Percentiles rank a stretch among this genome's conserved stretches.
Evolutionary conservation across 23 tunicate genomes (phyloP).

Genomic region (Phallusia fumigata): DNA sequence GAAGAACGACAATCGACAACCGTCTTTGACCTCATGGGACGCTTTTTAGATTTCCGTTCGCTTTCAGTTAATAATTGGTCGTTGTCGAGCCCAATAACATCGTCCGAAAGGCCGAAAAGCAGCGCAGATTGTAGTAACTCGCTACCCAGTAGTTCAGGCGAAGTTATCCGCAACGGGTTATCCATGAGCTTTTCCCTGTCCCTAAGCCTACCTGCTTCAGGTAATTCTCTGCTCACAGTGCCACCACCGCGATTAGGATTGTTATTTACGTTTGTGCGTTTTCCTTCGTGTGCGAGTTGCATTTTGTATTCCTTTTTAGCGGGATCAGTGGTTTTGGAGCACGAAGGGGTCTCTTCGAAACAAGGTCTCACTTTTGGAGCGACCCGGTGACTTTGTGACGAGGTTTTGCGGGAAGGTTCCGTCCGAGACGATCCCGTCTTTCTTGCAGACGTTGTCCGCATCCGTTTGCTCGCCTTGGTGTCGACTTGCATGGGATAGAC

Average conservation of each 20-base stretch:
- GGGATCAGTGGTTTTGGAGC: not conserved
- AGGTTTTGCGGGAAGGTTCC: not conserved
- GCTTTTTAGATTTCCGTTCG: no score
- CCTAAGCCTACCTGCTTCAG: not conserved
- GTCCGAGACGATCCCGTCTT: not conserved
- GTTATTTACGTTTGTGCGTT: not conserved
- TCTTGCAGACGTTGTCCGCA: not conserved
- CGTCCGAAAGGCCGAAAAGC: conserved; percentile 9
- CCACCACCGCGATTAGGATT: not conserved
- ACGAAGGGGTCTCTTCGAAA: not conserved
- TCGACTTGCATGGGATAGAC: conserved; percentile 39
- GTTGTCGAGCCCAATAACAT: not conserved
- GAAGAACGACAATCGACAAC: not conserved
- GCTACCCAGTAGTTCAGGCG: conserved; percentile 50
- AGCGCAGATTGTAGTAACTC: conserved; percentile 42
- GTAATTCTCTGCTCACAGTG: not conserved
- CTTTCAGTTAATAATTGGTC: not conserved
- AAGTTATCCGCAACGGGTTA: conserved; percentile 27
- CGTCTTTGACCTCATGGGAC: not conserved
- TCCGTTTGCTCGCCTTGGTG: not conserved
- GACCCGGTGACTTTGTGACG: not conserved
- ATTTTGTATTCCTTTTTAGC: conserved; percentile 18
- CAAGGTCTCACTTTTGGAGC: not conserved
- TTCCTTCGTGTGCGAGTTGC: not conserved
- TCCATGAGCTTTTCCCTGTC: conserved; percentile 44